phyloP scores from a whole-genome alignment of 2,888 invertebrate species.

The Drosophila neutralis region DNA sequence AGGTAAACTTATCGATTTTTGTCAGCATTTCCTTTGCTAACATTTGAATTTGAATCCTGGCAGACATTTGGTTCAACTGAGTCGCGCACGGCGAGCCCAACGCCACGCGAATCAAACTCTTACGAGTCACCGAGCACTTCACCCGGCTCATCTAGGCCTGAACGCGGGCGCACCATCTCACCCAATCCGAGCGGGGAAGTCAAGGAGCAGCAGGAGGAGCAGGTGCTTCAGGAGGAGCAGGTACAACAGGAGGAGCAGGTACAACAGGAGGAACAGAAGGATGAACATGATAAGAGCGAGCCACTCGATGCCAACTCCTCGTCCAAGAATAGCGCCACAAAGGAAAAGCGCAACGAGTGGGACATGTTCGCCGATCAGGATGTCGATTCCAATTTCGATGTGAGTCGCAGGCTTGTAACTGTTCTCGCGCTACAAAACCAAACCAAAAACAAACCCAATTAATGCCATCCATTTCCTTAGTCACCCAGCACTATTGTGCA shows the following conservation, averaged over 20 bases:
- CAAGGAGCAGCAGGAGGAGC: slow-evolving; percentile 8
- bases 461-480: slow-evolving; percentile 82
- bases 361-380: slow-evolving; percentile 97
- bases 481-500: slow-evolving; percentile 88
- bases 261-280: neutral
- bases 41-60: neutral
- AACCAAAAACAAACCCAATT: neutral
- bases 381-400: slow-evolving; percentile 90
- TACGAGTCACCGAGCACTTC: slow-evolving; percentile 66
- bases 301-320: slow-evolving; percentile 21
- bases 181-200: slow-evolving; percentile 35
- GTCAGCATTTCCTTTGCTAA: neutral
- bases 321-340: slow-evolving; percentile 46
- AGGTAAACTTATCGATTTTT: slow-evolving; percentile 86
- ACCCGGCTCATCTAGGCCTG: slow-evolving; percentile 46
- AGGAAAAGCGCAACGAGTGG: slow-evolving; percentile 88
- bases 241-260: slow-evolving; percentile 13
- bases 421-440: slow-evolving; percentile 6
- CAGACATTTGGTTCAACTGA: slow-evolving; percentile 73
- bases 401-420: slow-evolving; percentile 85
- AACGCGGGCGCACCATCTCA: slow-evolving; percentile 45
- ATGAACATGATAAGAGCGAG: slow-evolving; percentile 21
- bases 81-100: slow-evolving; percentile 51
- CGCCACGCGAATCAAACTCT: slow-evolving; percentile 61
- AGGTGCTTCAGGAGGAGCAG: slow-evolving; percentile 14